Conservation (phyloP, 2,888 invertebrate genomes). For the Trissolcus japonicus region DNA sequence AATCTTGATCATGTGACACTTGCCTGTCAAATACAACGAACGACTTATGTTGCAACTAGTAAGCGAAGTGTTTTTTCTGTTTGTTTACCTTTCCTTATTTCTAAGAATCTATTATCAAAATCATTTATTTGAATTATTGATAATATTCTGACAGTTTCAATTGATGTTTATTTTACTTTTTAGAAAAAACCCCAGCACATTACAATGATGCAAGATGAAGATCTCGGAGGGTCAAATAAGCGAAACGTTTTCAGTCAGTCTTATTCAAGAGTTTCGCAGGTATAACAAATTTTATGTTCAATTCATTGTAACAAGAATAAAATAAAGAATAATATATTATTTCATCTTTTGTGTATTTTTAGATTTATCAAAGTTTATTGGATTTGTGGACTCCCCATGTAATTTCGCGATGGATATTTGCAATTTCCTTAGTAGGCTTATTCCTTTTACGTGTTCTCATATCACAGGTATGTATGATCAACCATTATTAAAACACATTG, state of each 20-base stretch:
- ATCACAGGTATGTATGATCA: conserved; percentile 82
- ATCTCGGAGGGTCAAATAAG: conserved; percentile 80
- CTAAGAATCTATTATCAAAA: background rate
- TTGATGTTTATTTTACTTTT: conserved; percentile 9
- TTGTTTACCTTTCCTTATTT: background rate
- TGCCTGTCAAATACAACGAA: conserved; percentile 15
- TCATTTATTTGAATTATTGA: too few relatives aligned
- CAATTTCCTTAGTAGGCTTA: conserved; percentile 82
- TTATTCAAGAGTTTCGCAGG: conserved; percentile 83
- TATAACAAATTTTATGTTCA: conserved; percentile 30
- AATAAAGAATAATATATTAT: background rate
- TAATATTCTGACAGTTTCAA: background rate
- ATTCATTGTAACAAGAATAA: background rate
- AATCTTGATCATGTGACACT: background rate
- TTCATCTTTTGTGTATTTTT: conserved; percentile 37
- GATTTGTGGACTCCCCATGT: conserved; percentile 92
- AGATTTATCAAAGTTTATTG: conserved; percentile 89
- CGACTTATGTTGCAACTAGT: conserved; percentile 5
- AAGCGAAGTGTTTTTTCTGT: too few relatives aligned
- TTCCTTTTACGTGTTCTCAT: conserved; percentile 89
- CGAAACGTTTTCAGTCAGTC: conserved; percentile 82
- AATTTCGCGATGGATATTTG: conserved; percentile 87
- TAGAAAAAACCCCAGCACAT: conserved; percentile 52
- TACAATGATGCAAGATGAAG: conserved; percentile 84
- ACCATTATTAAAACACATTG: too few relatives aligned